A percentile compares a stretch with the other conserved stretches of the same genome.
phyloP scores from a whole-genome alignment of 1,140 invertebrate species.

The Drosophila novamexicana region DNA sequence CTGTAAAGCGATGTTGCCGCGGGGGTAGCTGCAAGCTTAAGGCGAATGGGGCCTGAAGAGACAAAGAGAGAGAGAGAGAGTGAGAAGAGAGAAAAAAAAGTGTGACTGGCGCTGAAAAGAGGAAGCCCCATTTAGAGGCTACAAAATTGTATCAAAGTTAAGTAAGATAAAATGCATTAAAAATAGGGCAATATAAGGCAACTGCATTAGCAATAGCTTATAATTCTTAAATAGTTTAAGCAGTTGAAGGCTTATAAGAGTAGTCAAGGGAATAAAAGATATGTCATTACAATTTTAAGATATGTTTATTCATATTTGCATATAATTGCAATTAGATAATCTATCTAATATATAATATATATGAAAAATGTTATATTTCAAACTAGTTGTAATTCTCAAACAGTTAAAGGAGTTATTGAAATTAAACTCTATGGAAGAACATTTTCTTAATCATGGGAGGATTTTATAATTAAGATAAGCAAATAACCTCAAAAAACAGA shows the following conservation, averaged over 20 bases:
- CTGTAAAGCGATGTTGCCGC: constrained; percentile 40
- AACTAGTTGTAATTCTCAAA: no score
- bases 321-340: no score
- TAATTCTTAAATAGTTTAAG: neutral
- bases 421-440: no score
- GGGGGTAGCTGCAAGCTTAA: constrained; percentile 19
- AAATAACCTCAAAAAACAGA: neutral
- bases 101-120: neutral
- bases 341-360: no score
- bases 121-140: no score
- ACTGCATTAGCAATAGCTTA: neutral
- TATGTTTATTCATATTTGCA: no score
- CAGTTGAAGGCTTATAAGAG: neutral
- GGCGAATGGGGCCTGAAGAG: constrained; percentile 25
- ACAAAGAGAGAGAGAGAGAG: neutral
- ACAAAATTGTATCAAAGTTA: neutral
- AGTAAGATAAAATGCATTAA: no score
- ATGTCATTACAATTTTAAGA: no score
- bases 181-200: neutral
- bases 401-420: no score
- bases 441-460: neutral
- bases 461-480: neutral
- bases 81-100: neutral
- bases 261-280: neutral
- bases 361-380: no score